Evolutionary conservation across 2,797 vertebrate genomes (phyloP), one percentile per base, ranked within the genome.

Genomic region (Oreochromis mossambicus): DNA sequence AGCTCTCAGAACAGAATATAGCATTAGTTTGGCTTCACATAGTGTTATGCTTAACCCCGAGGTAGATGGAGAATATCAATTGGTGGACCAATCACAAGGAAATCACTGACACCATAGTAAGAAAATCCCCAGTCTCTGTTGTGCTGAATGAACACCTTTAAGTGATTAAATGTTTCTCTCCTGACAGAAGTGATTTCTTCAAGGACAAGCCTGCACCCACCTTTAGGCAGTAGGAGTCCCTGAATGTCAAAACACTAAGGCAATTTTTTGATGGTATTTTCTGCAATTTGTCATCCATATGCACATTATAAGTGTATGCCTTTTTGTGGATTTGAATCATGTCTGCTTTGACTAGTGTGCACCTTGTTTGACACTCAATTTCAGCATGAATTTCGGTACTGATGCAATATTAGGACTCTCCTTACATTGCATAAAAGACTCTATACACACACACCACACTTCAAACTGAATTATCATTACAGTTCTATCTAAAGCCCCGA

Each of bases 401-500:
- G 70, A 75, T 50, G 70, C 43, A 75, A 75, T 75, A 75, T 75
- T 75, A 50, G 26, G 10, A n/a, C 43, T 75, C 36, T 46, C 7
- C 46, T 34, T 84, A 11, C 87, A 84, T 85, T 80, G 19, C 51
- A 51, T 54, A 82, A 79, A 90, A 76, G 52, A 73, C 26, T 32
- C 24, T 32, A 50, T 17, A 24, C 4, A 52, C 32, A 84, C 55
- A 81, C 12, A 48, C 15, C 75, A 10, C 76, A 85, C 73, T 75
- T 89, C 81, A 56, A 80, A 82, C 41, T 77, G 63, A 81, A 87
- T 91, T 41, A 87, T 68, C 52, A 56, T 82, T 68, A 68, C 38
- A 54, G 10, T 17, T 68, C 43, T 7, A n/a, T 83, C 63, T 66
- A 68, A 76, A 85, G 46, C 86, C 70, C 50, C 34, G 5, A 5